A percentile compares a stretch with the other conserved stretches of the same genome.
Evolutionary conservation across 2,113 vertebrate genomes (phyloP).

Genomic region (Sardina pilchardus): DNA sequence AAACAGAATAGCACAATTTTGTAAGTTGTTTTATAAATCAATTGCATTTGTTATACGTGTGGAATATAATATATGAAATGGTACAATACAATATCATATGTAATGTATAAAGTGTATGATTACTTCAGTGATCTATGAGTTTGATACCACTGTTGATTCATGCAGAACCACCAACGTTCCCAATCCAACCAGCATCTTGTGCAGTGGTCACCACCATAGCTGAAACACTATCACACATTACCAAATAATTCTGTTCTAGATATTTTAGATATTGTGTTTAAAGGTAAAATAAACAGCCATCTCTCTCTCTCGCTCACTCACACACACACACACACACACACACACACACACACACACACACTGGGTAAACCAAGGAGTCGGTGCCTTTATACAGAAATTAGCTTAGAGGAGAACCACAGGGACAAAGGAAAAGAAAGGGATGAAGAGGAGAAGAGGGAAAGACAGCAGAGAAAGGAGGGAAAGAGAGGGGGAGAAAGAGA

Average conservation of each 20-base stretch:
- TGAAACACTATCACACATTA: neutral
- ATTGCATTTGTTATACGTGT: too few relatives aligned
- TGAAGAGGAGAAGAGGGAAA: constrained; percentile 66
- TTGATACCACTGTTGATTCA: neutral
- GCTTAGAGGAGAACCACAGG: constrained; percentile 44
- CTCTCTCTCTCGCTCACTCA: neutral
- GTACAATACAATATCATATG: neutral
- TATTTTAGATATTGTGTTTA: constrained; percentile 27
- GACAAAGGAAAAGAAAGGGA: neutral
- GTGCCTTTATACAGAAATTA: constrained; percentile 63
- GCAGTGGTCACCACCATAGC: neutral
- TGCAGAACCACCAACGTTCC: neutral
- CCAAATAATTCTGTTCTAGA: neutral
- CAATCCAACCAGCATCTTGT: neutral
- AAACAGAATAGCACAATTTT: neutral
- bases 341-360: neutral
- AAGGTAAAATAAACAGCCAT: constrained; percentile 23
- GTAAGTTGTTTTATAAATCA: too few relatives aligned
- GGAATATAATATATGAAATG: too few relatives aligned
- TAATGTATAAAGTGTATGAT: neutral
- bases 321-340: neutral
- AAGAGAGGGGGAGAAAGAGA: constrained; percentile 43
- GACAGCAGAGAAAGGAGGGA: constrained; percentile 44
- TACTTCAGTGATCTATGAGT: neutral
- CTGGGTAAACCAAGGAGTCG: constrained; percentile 30